phyloP scores from a whole-genome alignment of 2,113 vertebrate genomes.

The Picathartes gymnocephalus region DNA sequence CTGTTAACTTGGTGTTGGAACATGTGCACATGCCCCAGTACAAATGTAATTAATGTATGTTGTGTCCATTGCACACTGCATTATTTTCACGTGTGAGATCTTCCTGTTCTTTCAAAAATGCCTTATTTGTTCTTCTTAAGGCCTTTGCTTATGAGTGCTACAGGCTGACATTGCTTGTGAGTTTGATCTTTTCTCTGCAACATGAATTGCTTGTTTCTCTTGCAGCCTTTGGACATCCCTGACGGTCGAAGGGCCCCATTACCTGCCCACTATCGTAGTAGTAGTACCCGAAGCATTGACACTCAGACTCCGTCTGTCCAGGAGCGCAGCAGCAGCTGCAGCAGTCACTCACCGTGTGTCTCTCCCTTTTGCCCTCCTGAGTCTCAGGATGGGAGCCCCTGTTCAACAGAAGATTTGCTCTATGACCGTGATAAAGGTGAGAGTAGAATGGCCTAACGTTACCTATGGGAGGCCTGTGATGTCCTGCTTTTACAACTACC shows the following conservation, averaged over 20 bases:
- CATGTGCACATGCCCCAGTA: neutral
- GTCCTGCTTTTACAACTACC: conserved; percentile 58
- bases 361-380: conserved; percentile 86
- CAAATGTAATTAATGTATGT: neutral
- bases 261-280: conserved; percentile 84
- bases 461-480: conserved; percentile 5
- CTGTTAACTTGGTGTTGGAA: neutral
- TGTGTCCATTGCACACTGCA: neutral
- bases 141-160: neutral
- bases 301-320: conserved; percentile 89
- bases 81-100: neutral
- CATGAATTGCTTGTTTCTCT: conserved; percentile 8
- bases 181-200: neutral
- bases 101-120: neutral
- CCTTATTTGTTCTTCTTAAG: neutral
- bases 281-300: conserved; percentile 88
- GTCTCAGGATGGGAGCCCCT: conserved; percentile 92
- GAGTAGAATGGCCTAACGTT: conserved; percentile 15
- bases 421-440: conserved; percentile 95
- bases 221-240: conserved; percentile 84
- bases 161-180: neutral
- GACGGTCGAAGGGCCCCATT: conserved; percentile 89
- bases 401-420: conserved; percentile 86
- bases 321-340: conserved; percentile 85
- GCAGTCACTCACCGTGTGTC: conserved; percentile 81